These are phyloP conservation scores for Bhutanitis thaidina DNA, from an alignment of 2,888 invertebrate genomes.

Conservation along the genomic window DNA sequence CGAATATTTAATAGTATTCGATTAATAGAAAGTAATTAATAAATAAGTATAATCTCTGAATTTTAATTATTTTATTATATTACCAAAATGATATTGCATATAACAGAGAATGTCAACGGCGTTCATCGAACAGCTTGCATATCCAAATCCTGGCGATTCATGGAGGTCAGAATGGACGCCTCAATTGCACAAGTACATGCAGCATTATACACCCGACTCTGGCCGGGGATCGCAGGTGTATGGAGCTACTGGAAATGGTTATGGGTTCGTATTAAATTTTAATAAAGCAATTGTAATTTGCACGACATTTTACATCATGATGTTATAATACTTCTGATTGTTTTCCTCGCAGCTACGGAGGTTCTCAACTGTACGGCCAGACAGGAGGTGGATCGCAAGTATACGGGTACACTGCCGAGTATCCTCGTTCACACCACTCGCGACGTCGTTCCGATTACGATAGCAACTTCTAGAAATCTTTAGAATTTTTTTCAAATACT, in stretches of 20 bases:
- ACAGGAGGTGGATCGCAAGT: constrained; percentile 81
- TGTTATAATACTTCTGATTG: neutral
- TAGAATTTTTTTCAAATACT: constrained; percentile 28
- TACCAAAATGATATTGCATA: too few relatives aligned
- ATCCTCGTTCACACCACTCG: constrained; percentile 78
- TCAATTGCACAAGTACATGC: constrained; percentile 74
- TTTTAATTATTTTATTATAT: too few relatives aligned
- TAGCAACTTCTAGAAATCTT: constrained; percentile 84
- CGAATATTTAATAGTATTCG: too few relatives aligned
- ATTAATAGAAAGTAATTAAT: too few relatives aligned
- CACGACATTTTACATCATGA: too few relatives aligned
- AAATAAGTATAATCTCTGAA: too few relatives aligned
- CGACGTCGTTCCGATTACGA: constrained; percentile 88
- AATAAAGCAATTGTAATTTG: neutral
- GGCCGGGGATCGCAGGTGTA: constrained; percentile 74
- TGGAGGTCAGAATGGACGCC: constrained; percentile 79
- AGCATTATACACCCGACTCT: constrained; percentile 75
- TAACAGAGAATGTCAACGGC: constrained; percentile 73
- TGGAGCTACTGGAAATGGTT: constrained; percentile 62
- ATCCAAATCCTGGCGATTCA: constrained; percentile 73
- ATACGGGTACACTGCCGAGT: constrained; percentile 74
- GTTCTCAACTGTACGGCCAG: constrained; percentile 85
- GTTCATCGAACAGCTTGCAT: constrained; percentile 72
- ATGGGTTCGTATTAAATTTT: constrained; percentile 47
- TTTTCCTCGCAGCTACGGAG: constrained; percentile 51